phyloP scores from a whole-genome alignment of 2,113 vertebrate species.

The Oreamnos americanus region DNA sequence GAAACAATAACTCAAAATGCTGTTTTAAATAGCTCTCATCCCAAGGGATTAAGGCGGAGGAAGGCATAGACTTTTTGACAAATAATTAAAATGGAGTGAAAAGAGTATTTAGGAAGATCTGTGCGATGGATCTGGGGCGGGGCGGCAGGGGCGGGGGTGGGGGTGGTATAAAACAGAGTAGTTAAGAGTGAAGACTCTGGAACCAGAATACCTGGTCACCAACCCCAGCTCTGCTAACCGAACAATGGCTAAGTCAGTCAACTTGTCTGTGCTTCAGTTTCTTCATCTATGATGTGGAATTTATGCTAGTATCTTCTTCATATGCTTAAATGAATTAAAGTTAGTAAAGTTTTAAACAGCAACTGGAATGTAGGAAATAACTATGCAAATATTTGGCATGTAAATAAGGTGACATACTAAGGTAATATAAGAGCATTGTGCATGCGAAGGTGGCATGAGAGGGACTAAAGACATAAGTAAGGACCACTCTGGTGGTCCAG shows the following conservation, averaged over 20 bases:
- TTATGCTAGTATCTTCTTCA: not conserved
- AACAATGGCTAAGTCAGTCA: not conserved
- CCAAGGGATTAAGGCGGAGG: not conserved
- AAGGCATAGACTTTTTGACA: not conserved
- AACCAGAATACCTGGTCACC: not conserved
- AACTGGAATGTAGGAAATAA: not conserved
- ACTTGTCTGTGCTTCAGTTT: not conserved
- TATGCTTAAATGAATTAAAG: not conserved
- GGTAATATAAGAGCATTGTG: not conserved
- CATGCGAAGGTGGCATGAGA: accelerated
- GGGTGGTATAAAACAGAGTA: not conserved
- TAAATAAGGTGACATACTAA: not conserved
- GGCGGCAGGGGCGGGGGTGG: accelerated
- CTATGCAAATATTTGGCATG: not conserved
- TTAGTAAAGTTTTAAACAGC: not conserved
- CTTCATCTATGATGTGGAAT: not conserved
- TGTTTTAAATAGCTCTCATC: not conserved
- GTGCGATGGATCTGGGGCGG: not conserved
- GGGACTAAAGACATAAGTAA: not conserved
- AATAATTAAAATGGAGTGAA: not conserved
- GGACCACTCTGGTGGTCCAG: not conserved
- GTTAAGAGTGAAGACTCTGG: not conserved
- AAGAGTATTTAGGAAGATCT: not conserved
- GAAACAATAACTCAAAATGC: not conserved
- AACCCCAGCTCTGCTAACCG: not conserved